These are phyloP conservation scores for Pangasius krempfi DNA, from an alignment of 2,797 vertebrate genomes.

Conservation along the genomic window DNA sequence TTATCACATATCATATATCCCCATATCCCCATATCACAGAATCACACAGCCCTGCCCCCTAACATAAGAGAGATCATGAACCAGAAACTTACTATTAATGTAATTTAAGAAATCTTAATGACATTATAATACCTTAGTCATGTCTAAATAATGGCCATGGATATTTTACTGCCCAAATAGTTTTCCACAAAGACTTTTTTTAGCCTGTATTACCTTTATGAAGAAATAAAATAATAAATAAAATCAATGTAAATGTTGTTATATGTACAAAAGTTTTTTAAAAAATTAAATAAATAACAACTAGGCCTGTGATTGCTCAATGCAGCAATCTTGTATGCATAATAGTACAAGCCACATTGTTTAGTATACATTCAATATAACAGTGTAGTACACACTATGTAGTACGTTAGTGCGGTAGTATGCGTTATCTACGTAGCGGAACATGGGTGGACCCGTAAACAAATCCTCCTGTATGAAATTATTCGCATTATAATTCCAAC, in stretches of 20 bases:
- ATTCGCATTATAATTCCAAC: background rate
- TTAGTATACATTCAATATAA: background rate
- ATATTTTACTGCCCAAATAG: background rate
- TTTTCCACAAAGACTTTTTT: background rate
- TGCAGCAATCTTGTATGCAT: background rate
- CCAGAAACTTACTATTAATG: too few relatives aligned
- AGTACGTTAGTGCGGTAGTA: background rate
- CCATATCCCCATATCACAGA: too few relatives aligned
- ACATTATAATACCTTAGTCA: background rate
- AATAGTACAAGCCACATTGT: background rate
- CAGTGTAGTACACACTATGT: background rate
- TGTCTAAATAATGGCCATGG: background rate
- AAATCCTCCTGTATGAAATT: background rate
- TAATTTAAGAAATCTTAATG: too few relatives aligned
- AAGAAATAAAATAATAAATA: background rate
- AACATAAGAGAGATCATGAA: too few relatives aligned
- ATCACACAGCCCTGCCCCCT: too few relatives aligned
- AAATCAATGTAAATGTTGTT: background rate
- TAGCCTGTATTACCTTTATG: background rate
- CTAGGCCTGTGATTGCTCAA: background rate
- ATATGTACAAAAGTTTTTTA: background rate
- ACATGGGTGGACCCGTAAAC: slow-evolving; percentile 13
- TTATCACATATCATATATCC: too few relatives aligned
- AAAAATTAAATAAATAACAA: background rate
- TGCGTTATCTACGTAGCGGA: background rate